Evolutionary conservation across 2,113 vertebrate genomes (phyloP).

Genomic region (Tamias sibiricus): DNA sequence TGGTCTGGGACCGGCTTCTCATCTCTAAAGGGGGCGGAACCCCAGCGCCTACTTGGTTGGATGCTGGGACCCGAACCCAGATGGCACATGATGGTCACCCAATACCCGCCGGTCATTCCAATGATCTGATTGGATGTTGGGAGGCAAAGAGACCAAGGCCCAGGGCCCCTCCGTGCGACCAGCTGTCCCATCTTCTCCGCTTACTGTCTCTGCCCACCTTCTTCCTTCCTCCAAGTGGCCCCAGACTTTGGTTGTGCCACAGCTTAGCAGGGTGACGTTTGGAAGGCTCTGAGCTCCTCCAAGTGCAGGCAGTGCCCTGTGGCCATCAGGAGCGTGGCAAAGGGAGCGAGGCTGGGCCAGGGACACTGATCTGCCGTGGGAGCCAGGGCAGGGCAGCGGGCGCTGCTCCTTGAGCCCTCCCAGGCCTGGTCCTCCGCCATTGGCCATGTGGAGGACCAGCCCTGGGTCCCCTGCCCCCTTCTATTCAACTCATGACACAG

Average conservation of each 20-base stretch:
- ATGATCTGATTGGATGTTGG: neutral
- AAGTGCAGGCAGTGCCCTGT: neutral
- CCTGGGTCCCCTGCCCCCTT: neutral
- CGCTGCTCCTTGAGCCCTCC: rapidly evolving
- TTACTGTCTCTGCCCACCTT: rapidly evolving
- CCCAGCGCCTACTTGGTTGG: neutral
- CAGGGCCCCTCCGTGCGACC: rapidly evolving
- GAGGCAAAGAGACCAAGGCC: neutral
- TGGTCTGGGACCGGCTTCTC: neutral
- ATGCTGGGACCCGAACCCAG: neutral
- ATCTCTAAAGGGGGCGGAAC: neutral
- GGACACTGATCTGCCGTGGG: neutral
- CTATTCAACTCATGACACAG: constrained; percentile 50
- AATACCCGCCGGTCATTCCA: rapidly evolving
- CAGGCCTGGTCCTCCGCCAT: neutral
- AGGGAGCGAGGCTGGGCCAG: neutral
- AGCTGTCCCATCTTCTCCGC: neutral
- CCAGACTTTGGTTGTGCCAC: neutral
- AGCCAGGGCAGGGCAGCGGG: rapidly evolving
- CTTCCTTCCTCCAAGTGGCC: neutral
- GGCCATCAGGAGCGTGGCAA: neutral
- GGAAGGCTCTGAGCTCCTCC: neutral
- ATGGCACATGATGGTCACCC: rapidly evolving
- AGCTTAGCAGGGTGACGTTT: neutral
- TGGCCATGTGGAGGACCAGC: neutral